Evolutionary conservation across 2,888 invertebrate genomes (phyloP), one percentile per base, ranked within the genome.

Genomic region (Ashinkailepas kermadecensis): DNA sequence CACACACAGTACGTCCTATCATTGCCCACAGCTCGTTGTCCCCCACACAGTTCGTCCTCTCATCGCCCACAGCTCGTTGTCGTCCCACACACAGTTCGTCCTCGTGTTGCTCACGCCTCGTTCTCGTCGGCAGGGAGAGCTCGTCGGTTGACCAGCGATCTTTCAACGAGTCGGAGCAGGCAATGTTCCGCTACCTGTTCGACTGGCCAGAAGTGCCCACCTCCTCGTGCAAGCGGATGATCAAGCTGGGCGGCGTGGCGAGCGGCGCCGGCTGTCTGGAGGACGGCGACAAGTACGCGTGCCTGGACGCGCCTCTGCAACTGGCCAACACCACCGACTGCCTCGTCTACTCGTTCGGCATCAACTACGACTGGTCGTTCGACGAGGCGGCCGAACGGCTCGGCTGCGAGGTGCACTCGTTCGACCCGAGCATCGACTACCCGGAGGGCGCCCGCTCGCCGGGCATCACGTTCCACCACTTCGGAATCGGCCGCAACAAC

Each of bases 401-500:
- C 39, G 84, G 84, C 13, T 88, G 88, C 83, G 85, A 85, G 81
- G 87, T 87, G 8, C 84, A 86, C 84, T 86, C 87, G 6, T 87
- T 86, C 85, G 87, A 87, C 83, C 87, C 84, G 4, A 82, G 83
- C 62, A 81, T 84, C 58, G 80, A 81, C 58, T 13, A 80, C 39
- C 81, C 80, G 21, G 58, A 81, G 13, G 82, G 82, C 70, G 23
- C 81, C 10, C 84, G 81, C 84, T 86, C 86, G 81, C 86, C 86
- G 81, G 81, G 84, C 11, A 82, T 85, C 21, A 84, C 84, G 62
- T 85, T 85, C 23, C 85, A 86, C 81, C 62, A 82, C 21, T n/a
- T 79, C 78, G 82, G 82, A 57, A 57, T 82, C 39, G 80, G 80
- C 23, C 67, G 74, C 25, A 67, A 67, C 18, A 81, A 67, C 39